Base-by-base conservation (phyloP, 23 tunicate species). In the Styela clava region DNA sequence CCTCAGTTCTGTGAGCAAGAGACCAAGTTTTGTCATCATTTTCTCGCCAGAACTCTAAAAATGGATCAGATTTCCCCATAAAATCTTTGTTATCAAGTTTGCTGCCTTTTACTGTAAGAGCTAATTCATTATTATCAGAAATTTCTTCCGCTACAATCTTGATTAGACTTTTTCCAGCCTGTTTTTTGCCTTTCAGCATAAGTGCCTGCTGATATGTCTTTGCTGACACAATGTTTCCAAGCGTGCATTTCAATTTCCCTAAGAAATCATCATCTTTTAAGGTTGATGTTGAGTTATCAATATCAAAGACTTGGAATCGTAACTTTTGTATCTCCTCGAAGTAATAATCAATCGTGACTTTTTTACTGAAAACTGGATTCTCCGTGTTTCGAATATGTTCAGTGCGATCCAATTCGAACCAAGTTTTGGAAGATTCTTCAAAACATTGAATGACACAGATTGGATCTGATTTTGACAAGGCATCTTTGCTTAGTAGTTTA, bases 381-480 rank as follows among this genome's bases (percentile, higher is more conserved):
- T 63, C 35, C 68, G 74, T 34, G 79, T 86, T 77, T 62, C 73
- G 79, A 21, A 90, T 35, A 19, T 61, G 27, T 81, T 95, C 99
- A 2, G 96, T 95, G 51, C 96, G 86, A 2, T 88, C 99, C 9
- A 89, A 18, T 52, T 76, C 81, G 26, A 33, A 52, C 81, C 81
- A 79, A 25, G 22, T 52, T 19, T 79, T 64, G n/a, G 32, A 32
- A 3, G 52, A 0, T 62, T 74, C 82, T 74, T 79, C 52, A 21
- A 16, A 26, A 73, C 90, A 69, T 82, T 74, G 78, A n/a, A 95
- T 24, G 3, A 89, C 91, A 74, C 95, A 90, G 35, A 95, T 22
- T 23, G 99, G 99, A 69, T 95, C 99, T 1, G 99, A 95, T 68
- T 95, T 90, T 16, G 99, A 95, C 63, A 86, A 30, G 2, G 86